Conservation (phyloP, 23 tunicate species). For the Styela clava region DNA sequence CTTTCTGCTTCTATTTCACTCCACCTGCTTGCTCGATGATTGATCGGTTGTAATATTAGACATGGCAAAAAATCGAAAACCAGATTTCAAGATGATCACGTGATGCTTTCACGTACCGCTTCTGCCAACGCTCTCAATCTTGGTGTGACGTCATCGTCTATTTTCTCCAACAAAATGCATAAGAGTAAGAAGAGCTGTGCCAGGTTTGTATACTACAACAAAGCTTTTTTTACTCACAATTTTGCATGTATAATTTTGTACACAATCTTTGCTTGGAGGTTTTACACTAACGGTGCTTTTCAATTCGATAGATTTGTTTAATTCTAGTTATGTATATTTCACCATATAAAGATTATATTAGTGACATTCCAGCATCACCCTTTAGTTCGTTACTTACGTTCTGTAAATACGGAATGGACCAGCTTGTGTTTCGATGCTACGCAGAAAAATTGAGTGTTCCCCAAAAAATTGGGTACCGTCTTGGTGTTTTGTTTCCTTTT, state of each 20-base stretch:
- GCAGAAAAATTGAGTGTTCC: no score
- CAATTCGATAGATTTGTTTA: no score
- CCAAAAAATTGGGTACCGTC: no score
- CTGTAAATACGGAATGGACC: no score
- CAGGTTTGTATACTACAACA: not conserved
- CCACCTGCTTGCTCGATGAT: not conserved
- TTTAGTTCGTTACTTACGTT: no score
- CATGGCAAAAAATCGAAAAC: not conserved
- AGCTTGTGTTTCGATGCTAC: no score
- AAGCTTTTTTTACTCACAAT: not conserved
- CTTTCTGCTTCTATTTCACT: not conserved
- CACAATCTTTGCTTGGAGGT: not conserved
- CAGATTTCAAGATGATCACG: constrained; percentile 9
- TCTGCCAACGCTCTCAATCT: constrained; percentile 34
- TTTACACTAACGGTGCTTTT: not conserved
- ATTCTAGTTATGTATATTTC: no score
- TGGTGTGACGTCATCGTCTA: not conserved
- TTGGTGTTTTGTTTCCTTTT: no score
- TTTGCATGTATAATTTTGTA: not conserved
- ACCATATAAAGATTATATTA: no score
- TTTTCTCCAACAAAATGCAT: not conserved
- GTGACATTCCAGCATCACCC: no score
- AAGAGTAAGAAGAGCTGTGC: constrained; percentile 27
- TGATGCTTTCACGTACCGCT: constrained; percentile 8
- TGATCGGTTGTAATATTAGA: not conserved